Evolutionary conservation across 2,888 invertebrate species (phyloP).

Genomic region (Plebejus anna): DNA sequence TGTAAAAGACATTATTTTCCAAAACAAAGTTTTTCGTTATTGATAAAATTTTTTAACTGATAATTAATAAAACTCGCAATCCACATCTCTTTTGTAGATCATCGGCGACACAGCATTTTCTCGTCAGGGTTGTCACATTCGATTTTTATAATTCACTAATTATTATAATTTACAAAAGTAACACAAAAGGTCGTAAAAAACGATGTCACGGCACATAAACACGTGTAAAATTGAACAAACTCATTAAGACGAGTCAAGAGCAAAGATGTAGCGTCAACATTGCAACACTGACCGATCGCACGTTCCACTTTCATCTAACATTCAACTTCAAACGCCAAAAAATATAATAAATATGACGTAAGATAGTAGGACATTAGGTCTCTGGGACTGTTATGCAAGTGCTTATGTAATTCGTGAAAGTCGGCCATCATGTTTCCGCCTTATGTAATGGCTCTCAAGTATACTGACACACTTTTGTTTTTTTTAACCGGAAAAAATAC

Average conservation of each 20-base stretch:
- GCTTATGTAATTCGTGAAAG: constrained; percentile 71
- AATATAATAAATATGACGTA: constrained; percentile 58
- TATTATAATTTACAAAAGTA: background rate
- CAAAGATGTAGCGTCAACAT: constrained; percentile 33
- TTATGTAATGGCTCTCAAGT: constrained; percentile 59
- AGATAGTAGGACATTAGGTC: constrained; percentile 74
- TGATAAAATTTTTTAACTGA: too few species aligned
- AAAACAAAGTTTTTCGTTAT: too few species aligned
- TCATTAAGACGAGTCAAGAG: constrained; percentile 18
- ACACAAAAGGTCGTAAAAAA: background rate
- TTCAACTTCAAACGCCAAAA: constrained; percentile 66
- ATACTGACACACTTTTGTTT: constrained; percentile 52
- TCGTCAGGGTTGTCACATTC: background rate
- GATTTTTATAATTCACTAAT: background rate
- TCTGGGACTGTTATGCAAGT: constrained; percentile 65
- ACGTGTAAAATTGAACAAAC: constrained; percentile 9
- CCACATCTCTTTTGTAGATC: background rate
- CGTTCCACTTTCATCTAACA: constrained; percentile 71
- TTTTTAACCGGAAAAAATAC: constrained; percentile 21
- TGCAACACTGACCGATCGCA: constrained; percentile 50
- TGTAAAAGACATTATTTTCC: too few species aligned
- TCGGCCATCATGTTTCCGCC: constrained; percentile 70
- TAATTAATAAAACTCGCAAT: background rate
- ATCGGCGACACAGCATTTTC: background rate
- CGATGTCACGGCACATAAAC: background rate